These are phyloP conservation scores for Siderastrea siderea DNA, from an alignment of 92 coral and sea anemone genomes.

Conservation along the genomic window DNA sequence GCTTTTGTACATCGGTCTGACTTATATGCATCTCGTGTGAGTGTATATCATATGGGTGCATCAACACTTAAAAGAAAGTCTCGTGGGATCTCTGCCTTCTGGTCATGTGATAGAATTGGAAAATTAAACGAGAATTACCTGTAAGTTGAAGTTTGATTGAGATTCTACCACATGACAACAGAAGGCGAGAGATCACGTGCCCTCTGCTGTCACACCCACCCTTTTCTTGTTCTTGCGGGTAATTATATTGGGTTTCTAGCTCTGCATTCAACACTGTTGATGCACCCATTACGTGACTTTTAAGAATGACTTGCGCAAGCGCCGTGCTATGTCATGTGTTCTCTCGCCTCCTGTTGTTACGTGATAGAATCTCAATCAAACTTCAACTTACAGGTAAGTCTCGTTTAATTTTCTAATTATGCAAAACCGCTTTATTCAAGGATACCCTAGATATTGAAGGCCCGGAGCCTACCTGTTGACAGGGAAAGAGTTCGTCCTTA, in stretches of 20 bases:
- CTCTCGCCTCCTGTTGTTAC: slow-evolving; percentile 49
- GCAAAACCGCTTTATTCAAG: no score
- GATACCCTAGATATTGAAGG: no score
- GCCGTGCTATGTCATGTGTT: slow-evolving; percentile 38
- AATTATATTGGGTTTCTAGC: not conserved
- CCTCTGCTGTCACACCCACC: slow-evolving; percentile 34
- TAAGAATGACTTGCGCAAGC: slow-evolving; percentile 17
- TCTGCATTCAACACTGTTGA: not conserved
- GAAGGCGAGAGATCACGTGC: slow-evolving; percentile 53
- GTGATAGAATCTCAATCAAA: slow-evolving; percentile 64
- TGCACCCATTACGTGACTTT: slow-evolving; percentile 3
- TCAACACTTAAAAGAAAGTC: slow-evolving; percentile 58
- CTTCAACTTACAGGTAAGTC: slow-evolving; percentile 52
- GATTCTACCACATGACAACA: slow-evolving; percentile 69
- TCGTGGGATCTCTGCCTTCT: slow-evolving; percentile 63
- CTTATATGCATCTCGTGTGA: slow-evolving; percentile 9
- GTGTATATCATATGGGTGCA: slow-evolving; percentile 1
- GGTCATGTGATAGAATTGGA: slow-evolving; percentile 49
- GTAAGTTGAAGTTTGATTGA: slow-evolving; percentile 61
- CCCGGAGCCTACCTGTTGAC: no score
- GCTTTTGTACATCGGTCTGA: not conserved
- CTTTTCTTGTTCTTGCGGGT: not conserved
- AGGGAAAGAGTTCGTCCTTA: no score
- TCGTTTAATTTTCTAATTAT: slow-evolving; percentile 43
- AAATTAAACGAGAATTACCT: slow-evolving; percentile 62